These are phyloP conservation scores for Otis tarda DNA, from an alignment of 2,113 vertebrate species.

Conservation along the genomic window DNA sequence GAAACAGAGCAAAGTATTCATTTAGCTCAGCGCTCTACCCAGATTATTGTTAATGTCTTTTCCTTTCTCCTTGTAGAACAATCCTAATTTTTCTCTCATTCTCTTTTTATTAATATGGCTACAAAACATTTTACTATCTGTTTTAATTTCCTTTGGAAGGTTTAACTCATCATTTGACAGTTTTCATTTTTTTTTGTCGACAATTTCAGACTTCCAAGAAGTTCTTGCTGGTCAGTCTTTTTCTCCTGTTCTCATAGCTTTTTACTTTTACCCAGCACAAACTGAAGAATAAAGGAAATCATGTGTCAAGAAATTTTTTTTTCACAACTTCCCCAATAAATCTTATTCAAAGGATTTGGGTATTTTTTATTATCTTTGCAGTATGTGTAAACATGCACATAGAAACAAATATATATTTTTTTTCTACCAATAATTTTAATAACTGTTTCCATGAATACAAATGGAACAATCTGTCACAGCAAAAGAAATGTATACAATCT, in stretches of 20 bases:
- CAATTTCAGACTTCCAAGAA: background rate
- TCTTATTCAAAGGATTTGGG: background rate
- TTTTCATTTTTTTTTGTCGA: background rate
- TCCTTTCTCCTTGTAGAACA: background rate
- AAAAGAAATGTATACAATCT: background rate
- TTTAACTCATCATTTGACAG: background rate
- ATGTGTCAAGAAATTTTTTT: background rate
- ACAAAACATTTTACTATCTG: background rate
- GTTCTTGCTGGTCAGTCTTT: background rate
- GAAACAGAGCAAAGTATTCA: background rate
- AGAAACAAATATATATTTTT: background rate
- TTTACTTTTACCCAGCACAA: background rate
- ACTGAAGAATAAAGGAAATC: background rate
- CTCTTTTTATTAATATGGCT: background rate
- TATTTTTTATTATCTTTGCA: background rate
- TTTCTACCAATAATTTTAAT: background rate
- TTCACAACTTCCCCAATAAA: background rate
- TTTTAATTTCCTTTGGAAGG: background rate
- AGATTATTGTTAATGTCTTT: background rate
- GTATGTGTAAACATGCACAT: background rate
- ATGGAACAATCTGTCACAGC: background rate
- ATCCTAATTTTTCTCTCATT: background rate
- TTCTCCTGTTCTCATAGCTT: background rate
- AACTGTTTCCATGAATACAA: background rate
- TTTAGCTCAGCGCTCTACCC: background rate